phyloP scores from a whole-genome alignment of 1,140 invertebrate genomes.

The Eubasilissa regina region DNA sequence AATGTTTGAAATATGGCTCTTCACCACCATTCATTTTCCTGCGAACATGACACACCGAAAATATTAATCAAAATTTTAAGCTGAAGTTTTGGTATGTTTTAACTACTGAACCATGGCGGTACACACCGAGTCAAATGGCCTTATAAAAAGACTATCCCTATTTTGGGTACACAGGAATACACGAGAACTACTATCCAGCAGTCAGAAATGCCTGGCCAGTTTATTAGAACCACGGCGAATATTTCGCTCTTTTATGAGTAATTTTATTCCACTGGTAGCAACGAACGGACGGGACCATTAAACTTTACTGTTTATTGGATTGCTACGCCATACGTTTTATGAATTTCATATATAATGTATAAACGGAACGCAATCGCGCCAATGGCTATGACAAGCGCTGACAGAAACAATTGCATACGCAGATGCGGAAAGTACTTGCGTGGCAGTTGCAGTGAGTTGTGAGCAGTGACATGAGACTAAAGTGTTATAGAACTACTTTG shows the following conservation, averaged over 20 bases:
- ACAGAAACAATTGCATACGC: background rate
- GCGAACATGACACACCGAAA: no score
- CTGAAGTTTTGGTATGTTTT: no score
- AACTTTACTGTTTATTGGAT: constrained; percentile 49
- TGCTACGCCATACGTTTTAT: constrained; percentile 44
- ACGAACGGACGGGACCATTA: constrained; percentile 31
- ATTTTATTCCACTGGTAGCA: constrained; percentile 42
- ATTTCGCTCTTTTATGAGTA: constrained; percentile 43
- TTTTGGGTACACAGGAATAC: no score
- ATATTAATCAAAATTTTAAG: no score
- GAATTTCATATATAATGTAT: constrained; percentile 33
- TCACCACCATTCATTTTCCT: no score
- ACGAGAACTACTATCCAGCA: no score
- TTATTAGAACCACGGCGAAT: constrained; percentile 29
- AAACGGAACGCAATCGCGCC: constrained; percentile 4
- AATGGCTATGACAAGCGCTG: background rate
- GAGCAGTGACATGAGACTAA: no score
- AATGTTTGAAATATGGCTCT: no score
- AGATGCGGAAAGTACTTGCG: background rate
- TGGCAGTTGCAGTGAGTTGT: background rate
- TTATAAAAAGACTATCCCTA: no score
- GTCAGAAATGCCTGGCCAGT: constrained; percentile 13
- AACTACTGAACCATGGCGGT: no score
- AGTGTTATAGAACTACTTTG: no score
- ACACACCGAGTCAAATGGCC: no score